Conservation (phyloP, 1,140 invertebrate species). For the Stenopsyche tienmushanensis region DNA sequence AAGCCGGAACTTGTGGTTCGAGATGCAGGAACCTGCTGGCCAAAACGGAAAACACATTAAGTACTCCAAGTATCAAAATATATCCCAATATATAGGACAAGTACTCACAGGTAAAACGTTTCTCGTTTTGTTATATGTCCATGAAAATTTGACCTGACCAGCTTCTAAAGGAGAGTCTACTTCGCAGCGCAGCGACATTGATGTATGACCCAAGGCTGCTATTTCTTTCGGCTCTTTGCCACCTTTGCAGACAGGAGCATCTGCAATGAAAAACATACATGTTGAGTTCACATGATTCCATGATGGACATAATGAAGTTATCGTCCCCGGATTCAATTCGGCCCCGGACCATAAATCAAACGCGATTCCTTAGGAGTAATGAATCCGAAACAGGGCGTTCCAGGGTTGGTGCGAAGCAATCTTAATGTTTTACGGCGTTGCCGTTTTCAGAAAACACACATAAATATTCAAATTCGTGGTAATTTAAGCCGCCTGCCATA, state of each 20-base stretch:
- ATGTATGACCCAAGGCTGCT: conserved; percentile 22
- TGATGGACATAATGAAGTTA: not conserved
- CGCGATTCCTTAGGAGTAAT: not conserved
- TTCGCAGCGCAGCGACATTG: conserved; percentile 61
- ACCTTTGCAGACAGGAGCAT: conserved; percentile 32
- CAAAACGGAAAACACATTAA: not conserved
- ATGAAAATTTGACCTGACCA: conserved; percentile 68
- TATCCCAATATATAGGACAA: not conserved
- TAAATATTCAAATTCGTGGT: conserved; percentile 20
- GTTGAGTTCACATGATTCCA: not conserved
- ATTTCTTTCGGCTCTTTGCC: conserved; percentile 23
- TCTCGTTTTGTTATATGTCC: conserved; percentile 76
- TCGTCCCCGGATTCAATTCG: not conserved
- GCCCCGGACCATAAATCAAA: conserved; percentile 17
- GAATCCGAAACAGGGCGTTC: not conserved
- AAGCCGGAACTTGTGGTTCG: conserved; percentile 59
- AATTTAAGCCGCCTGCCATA: conserved; percentile 9
- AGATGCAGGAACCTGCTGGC: conserved; percentile 54
- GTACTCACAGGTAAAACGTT: conserved; percentile 65
- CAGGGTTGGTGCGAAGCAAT: not conserved
- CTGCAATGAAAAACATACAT: conserved; percentile 9
- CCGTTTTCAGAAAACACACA: conserved; percentile 10
- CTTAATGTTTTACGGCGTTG: conserved; percentile 16
- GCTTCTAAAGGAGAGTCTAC: conserved; percentile 83
- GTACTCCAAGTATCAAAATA: too few relatives aligned